Percentiles rank a stretch among this genome's conserved stretches.
phyloP scores from a whole-genome alignment of 2,888 invertebrate species.

The Hypselothyrea guttata region DNA sequence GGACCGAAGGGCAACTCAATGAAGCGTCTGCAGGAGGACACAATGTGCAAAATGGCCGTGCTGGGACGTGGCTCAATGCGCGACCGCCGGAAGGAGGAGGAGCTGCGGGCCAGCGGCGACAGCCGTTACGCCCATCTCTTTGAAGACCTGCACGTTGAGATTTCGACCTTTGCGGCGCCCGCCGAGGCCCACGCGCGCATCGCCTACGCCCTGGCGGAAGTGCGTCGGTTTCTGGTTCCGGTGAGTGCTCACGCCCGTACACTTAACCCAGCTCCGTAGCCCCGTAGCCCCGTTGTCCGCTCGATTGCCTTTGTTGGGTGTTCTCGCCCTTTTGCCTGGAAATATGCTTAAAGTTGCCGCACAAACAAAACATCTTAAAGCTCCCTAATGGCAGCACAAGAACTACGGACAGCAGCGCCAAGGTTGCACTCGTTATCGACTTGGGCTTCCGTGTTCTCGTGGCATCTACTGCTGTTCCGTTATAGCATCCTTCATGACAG shows the following conservation, averaged over 20 bases:
- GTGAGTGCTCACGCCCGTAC: slow-evolving; percentile 81
- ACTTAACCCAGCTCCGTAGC: too few species aligned
- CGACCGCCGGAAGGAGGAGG: slow-evolving; percentile 97
- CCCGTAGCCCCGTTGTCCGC: neutral
- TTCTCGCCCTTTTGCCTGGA: slow-evolving; percentile 22
- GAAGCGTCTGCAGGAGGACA: slow-evolving; percentile 95
- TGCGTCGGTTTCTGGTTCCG: slow-evolving; percentile 90
- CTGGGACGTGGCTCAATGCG: slow-evolving; percentile 96
- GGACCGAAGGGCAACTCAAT: slow-evolving; percentile 97
- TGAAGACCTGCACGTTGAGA: slow-evolving; percentile 95
- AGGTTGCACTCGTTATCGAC: slow-evolving; percentile 73
- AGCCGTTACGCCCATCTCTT: slow-evolving; percentile 96
- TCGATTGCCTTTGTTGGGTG: slow-evolving; percentile 33
- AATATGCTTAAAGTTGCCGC: slow-evolving; percentile 45
- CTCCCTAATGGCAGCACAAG: slow-evolving; percentile 39
- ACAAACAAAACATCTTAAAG: slow-evolving; percentile 52
- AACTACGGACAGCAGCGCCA: slow-evolving; percentile 27
- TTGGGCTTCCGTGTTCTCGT: slow-evolving; percentile 61
- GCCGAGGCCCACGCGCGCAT: slow-evolving; percentile 94
- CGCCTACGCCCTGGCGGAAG: slow-evolving; percentile 91
- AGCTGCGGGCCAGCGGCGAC: slow-evolving; percentile 93
- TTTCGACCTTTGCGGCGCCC: slow-evolving; percentile 94
- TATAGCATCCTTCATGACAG: slow-evolving; percentile 14
- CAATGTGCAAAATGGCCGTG: slow-evolving; percentile 98
- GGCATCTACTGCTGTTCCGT: slow-evolving; percentile 18